Conservation (phyloP, 2,113 vertebrate genomes). For the Dolichotis patagonum region DNA sequence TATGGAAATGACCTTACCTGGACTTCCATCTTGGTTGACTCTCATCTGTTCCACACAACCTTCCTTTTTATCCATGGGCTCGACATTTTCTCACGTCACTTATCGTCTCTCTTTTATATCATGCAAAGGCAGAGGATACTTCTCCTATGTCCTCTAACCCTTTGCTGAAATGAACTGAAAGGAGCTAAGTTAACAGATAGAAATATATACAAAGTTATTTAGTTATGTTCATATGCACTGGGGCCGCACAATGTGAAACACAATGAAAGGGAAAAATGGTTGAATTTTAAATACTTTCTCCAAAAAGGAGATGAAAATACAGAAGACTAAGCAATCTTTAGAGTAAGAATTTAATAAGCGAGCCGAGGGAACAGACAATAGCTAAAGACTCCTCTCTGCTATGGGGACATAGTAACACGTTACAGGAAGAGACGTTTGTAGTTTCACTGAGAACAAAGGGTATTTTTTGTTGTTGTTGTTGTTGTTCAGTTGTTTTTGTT, state of each 20-base stretch:
- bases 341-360: not conserved
- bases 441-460: not conserved
- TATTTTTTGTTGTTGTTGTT: not conserved
- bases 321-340: not conserved
- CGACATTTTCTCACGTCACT: not conserved
- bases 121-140: not conserved
- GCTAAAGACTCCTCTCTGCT: not conserved
- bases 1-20: not conserved
- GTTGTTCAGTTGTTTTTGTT: not conserved
- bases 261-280: not conserved
- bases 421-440: not conserved
- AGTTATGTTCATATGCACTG: not conserved
- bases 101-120: not conserved
- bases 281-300: not conserved
- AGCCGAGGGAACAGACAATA: not conserved
- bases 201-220: not conserved
- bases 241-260: not conserved
- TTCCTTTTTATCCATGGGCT: not conserved
- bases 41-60: not conserved
- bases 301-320: not conserved
- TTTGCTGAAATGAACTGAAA: not conserved
- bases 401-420: too few relatives aligned
- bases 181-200: not conserved
- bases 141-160: not conserved
- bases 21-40: too few relatives aligned